Evolutionary conservation across 2,113 vertebrate genomes (phyloP).

Genomic region (Corydoras maculifer): DNA sequence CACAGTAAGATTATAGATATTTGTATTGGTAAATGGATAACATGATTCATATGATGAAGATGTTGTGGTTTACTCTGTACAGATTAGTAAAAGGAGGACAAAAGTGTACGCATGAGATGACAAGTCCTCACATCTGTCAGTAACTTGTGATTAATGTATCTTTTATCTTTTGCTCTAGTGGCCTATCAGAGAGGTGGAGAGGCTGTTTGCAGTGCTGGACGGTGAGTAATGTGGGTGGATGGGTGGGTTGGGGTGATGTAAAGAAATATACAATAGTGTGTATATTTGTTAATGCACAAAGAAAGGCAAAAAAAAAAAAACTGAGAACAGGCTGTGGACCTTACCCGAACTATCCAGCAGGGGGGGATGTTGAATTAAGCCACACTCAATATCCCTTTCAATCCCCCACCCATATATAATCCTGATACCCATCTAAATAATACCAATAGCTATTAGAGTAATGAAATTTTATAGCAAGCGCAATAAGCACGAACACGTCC

Average conservation of each 20-base stretch:
- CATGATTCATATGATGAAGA: no score
- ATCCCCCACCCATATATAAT: conserved; percentile 7
- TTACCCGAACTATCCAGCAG: conserved; percentile 54
- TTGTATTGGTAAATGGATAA: no score
- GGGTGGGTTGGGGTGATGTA: background rate
- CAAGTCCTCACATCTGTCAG: no score
- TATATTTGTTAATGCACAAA: no score
- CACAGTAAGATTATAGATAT: no score
- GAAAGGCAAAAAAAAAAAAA: background rate
- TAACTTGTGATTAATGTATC: no score
- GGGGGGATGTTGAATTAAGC: conserved; percentile 63
- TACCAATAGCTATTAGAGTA: conserved; percentile 20
- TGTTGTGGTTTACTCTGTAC: no score
- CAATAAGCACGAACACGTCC: conserved; percentile 20
- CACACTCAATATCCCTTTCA: background rate
- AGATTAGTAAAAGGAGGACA: no score
- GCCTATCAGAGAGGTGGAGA: conserved; percentile 78
- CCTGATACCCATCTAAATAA: conserved; percentile 19
- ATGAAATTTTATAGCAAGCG: conserved; percentile 25
- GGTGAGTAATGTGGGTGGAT: conserved; percentile 67
- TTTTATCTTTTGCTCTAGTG: no score
- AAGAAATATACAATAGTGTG: no score
- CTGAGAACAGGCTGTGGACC: background rate
- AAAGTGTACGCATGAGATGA: no score
- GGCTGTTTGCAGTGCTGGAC: conserved; percentile 92